Conservation (phyloP, 2,113 vertebrate species). For the Columba livia region DNA sequence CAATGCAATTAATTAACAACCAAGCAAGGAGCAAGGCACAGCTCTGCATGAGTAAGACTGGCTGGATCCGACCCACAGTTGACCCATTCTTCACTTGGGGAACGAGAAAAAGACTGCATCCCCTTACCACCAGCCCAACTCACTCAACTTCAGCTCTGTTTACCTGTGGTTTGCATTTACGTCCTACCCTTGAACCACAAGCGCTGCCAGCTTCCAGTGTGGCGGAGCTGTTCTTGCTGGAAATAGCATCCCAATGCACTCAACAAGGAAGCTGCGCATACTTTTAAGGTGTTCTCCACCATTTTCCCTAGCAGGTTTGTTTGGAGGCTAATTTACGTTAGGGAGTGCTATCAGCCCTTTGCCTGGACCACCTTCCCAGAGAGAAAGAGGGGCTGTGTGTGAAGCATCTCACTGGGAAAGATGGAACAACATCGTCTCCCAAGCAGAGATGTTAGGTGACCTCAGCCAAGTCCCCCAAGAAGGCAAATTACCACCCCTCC, state of each 20-base stretch:
- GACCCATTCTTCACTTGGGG: not conserved
- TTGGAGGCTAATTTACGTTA: not conserved
- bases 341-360: not conserved
- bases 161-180: constrained; percentile 62
- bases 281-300: not conserved
- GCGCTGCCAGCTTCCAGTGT: constrained; percentile 14
- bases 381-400: not conserved
- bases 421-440: not conserved
- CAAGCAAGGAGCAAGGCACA: not conserved
- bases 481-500: not conserved
- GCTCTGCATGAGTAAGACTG: not conserved
- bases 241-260: not conserved
- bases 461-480: not conserved
- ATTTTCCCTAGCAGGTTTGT: not conserved
- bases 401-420: not conserved
- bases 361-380: not conserved
- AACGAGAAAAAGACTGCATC: not conserved
- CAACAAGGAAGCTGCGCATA: not conserved
- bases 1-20: constrained; percentile 26
- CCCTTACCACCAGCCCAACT: not conserved
- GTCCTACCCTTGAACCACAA: constrained; percentile 58
- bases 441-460: fast-evolving
- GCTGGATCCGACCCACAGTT: not conserved
- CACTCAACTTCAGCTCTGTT: constrained; percentile 32
- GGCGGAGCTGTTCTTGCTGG: constrained; percentile 37